A percentile compares a stretch with the other conserved stretches of the same genome.
phyloP scores from a whole-genome alignment of 2,888 invertebrate species.

The Linnaemya vulpina region DNA sequence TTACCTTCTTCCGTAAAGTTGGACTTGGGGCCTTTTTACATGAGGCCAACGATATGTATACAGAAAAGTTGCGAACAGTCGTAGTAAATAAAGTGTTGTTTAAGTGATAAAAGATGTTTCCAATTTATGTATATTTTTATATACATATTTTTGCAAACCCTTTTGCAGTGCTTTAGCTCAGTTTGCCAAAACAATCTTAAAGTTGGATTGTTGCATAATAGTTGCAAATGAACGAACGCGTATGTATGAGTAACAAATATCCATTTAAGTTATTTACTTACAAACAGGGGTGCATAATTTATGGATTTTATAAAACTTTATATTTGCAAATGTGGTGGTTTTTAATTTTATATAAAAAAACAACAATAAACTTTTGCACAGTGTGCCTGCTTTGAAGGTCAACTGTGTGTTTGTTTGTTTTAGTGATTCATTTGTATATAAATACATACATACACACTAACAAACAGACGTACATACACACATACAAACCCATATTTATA shows the following conservation, averaged over 20 bases:
- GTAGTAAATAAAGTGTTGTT: conserved; percentile 25
- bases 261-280: not conserved
- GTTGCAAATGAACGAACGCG: conserved; percentile 16
- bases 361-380: conserved; percentile 35
- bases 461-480: not conserved
- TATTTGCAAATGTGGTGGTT: conserved; percentile 39
- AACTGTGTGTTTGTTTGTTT: conserved; percentile 37
- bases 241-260: not conserved
- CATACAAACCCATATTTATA: not conserved
- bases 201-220: conserved; percentile 44
- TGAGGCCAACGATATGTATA: too few species aligned
- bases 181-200: conserved; percentile 34
- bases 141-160: conserved; percentile 46
- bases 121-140: not conserved
- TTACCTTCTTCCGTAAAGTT: too few species aligned
- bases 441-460: not conserved
- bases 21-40: too few species aligned
- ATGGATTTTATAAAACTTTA: conserved; percentile 25
- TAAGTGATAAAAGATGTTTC: conserved; percentile 21
- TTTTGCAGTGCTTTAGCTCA: conserved; percentile 23
- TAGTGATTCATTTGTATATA: conserved; percentile 62
- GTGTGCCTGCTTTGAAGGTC: conserved; percentile 66
- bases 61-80: too few species aligned
- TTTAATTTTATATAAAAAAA: conserved; percentile 53
- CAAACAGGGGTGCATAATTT: conserved; percentile 67